Percentiles rank a stretch among this genome's conserved stretches.
Conservation (phyloP, 2,888 invertebrate species). For the Eupeodes luniger region DNA sequence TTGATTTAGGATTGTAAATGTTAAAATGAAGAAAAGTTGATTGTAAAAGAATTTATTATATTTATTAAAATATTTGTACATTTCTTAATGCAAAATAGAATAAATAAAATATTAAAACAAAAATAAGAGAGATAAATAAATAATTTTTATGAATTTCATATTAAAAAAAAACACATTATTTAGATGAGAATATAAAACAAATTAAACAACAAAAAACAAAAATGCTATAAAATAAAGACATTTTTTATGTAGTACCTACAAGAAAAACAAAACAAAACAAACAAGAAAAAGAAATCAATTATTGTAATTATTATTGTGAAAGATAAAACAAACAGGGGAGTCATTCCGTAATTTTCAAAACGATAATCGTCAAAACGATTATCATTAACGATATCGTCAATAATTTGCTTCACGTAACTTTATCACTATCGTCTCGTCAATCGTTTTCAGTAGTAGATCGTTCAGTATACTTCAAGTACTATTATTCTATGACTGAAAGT, state of each 20-base stretch:
- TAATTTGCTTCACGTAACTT: no score
- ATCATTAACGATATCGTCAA: no score
- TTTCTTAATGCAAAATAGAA: constrained; percentile 66
- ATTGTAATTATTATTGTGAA: constrained; percentile 50
- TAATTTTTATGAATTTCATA: constrained; percentile 50
- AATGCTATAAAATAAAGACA: constrained; percentile 28
- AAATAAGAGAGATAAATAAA: constrained; percentile 42
- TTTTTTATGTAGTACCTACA: constrained; percentile 60
- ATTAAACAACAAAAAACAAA: neutral
- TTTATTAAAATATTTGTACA: constrained; percentile 64
- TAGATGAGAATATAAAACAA: constrained; percentile 13
- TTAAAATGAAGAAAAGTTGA: constrained; percentile 33
- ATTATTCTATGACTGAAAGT: no score
- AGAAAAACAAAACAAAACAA: neutral
- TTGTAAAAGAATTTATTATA: constrained; percentile 50
- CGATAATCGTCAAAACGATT: no score
- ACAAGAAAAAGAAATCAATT: constrained; percentile 32
- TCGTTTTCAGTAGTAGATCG: no score
- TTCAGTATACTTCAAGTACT: no score
- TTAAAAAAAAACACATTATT: constrained; percentile 29
- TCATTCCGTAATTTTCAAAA: no score
- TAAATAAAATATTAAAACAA: constrained; percentile 15
- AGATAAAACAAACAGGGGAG: constrained; percentile 17
- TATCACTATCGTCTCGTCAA: no score
- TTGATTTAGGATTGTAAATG: constrained; percentile 53